Evolutionary conservation across 2,113 vertebrate species (phyloP).

Genomic region (Thamnophis sirtalis): DNA sequence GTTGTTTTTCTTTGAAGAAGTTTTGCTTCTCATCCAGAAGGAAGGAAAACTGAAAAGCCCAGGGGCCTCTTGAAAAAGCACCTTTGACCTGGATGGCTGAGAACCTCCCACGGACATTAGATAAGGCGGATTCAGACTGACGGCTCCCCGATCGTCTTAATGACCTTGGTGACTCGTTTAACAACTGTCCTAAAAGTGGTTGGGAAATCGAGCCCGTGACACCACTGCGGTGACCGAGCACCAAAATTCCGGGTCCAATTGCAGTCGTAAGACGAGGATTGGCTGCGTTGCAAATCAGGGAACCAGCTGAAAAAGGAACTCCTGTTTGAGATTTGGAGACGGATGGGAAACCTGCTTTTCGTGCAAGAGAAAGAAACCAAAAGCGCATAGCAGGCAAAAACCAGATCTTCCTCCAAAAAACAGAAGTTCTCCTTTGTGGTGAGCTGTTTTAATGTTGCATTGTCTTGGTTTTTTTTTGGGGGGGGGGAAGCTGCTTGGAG

Average conservation of each 20-base stretch:
- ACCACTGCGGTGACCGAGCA: not conserved
- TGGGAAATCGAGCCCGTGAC: not conserved
- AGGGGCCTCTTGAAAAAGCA: no score
- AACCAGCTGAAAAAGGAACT: constrained; percentile 1
- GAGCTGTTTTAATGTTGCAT: not conserved
- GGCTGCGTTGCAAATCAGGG: not conserved
- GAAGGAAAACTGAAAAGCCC: no score
- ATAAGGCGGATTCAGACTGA: not conserved
- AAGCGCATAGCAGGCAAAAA: not conserved
- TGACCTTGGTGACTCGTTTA: not conserved
- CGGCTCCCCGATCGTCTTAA: not conserved
- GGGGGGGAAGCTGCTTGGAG: not conserved
- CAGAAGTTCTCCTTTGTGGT: not conserved
- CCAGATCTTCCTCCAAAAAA: not conserved
- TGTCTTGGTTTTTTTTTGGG: not conserved
- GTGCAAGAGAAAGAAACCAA: constrained; percentile 2
- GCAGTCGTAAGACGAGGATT: no score
- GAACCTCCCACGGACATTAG: no score
- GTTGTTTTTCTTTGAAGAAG: no score
- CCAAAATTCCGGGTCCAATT: not conserved
- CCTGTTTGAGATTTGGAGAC: not conserved
- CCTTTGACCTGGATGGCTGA: no score
- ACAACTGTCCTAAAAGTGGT: not conserved
- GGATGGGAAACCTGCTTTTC: not conserved
- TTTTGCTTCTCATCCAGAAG: no score